Percentiles rank a stretch among this genome's conserved stretches.
Evolutionary conservation across 1,140 invertebrate genomes (phyloP).

Genomic region (Drosophila suzukii): DNA sequence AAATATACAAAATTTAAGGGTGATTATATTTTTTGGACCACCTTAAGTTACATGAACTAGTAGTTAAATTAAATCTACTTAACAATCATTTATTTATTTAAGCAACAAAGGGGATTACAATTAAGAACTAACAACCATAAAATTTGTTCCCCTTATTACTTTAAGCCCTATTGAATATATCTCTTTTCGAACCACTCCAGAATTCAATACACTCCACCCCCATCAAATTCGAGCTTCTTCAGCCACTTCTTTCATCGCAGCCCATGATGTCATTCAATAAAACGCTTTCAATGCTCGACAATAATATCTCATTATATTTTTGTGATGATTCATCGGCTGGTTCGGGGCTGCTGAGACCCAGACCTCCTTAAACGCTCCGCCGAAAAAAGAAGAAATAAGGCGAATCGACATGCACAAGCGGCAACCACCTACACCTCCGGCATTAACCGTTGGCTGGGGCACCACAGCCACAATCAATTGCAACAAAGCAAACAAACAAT

Average conservation of each 20-base stretch:
- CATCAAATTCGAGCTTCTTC: conserved; percentile 2
- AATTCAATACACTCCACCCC: neutral
- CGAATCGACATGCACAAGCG: conserved; percentile 63
- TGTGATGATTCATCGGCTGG: conserved; percentile 70
- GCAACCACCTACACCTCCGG: conserved; percentile 63
- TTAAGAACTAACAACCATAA: too few species aligned
- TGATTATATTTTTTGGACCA: too few species aligned
- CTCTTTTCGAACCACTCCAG: neutral
- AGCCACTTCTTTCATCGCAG: conserved; percentile 10
- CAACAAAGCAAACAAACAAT: conserved; percentile 83
- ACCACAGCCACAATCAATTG: conserved; percentile 81
- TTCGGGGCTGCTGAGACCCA: conserved; percentile 36
- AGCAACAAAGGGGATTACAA: too few species aligned
- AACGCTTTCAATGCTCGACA: conserved; percentile 40
- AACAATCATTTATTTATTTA: too few species aligned
- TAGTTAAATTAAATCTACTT: too few species aligned
- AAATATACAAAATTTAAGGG: too few species aligned
- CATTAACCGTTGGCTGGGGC: conserved; percentile 78
- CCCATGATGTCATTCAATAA: conserved; percentile 65
- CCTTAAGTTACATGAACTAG: too few species aligned
- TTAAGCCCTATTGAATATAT: neutral
- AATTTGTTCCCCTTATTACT: too few species aligned
- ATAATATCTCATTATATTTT: conserved; percentile 78
- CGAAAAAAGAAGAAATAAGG: conserved; percentile 39
- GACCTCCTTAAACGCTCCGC: conserved; percentile 34